Evolutionary conservation across 2,113 vertebrate genomes (phyloP), one percentile per base, ranked within the genome.

Genomic region (Lophochroa leadbeateri): DNA sequence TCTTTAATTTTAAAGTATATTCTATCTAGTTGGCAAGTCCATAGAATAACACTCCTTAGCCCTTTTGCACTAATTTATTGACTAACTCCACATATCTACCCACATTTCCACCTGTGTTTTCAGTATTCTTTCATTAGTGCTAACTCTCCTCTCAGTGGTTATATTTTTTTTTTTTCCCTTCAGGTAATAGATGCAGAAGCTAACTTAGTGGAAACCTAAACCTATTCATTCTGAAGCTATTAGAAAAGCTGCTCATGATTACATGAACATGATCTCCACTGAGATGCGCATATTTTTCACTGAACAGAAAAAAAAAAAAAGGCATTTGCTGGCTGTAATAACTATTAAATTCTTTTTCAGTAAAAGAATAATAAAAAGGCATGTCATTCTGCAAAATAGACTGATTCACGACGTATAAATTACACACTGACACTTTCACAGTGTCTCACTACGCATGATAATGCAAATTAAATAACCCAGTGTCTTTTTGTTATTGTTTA

Each of bases 401-500:
- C 21, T 71, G 64, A 97, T 96, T 90, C 82, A 93, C 87, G 41
- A 96, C 53, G 10, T 13, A 35, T 81, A 95, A 97, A 96, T 90
- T 88, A 94, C 65, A 94, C 41, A 86, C 70, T 91, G 86, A 65
- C 55, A 67, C 91, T 93, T 87, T 95, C 68, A 44, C 57, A 67
- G 49, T 33, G 77, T 92, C 93, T 97, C 78, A 82, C 89, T 94
- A 90, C 33, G 90, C 86, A 70, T 16, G 74, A 85, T 80, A 79
- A 92, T 67, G 33, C 25, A 81, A 79, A 93, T 94, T 84, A 94
- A 97, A 95, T 84, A 95, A 95, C 60, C 52, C 90, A 47, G 39
- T 50, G 79, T 60, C 65, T 92, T 90, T 96, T 95, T 92, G 80
- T 87, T 91, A 94, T 88, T 96, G 86, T 96, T 97, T 95, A 84